Conservation (phyloP, 2,113 vertebrate species). For the Butorides virescens region DNA sequence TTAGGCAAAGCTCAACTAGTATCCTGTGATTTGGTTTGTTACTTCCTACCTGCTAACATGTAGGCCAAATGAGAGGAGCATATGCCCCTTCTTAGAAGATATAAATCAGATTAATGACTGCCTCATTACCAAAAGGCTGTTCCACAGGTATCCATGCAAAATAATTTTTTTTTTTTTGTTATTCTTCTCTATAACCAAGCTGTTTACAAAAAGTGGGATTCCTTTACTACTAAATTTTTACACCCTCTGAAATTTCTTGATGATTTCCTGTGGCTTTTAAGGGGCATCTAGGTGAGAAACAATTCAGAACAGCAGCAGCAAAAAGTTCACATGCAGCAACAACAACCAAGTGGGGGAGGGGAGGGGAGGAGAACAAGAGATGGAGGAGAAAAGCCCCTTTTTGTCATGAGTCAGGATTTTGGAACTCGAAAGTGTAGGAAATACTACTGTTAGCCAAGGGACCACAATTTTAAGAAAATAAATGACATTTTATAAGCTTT, state of each 20-base stretch:
- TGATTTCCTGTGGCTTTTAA: background rate
- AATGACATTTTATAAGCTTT: background rate
- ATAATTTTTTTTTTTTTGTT: background rate
- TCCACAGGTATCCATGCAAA: background rate
- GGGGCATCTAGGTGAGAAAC: background rate
- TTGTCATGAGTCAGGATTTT: background rate
- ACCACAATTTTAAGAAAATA: background rate
- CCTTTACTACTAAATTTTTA: background rate
- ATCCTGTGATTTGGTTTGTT: conserved; percentile 31
- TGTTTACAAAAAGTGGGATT: background rate
- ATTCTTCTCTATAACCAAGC: background rate
- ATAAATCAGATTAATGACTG: background rate
- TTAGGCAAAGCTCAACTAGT: conserved; percentile 10
- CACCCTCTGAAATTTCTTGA: background rate
- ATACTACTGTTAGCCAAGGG: background rate
- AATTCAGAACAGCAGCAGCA: background rate
- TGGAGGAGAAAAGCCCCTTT: background rate
- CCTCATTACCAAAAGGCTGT: background rate
- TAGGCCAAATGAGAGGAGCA: background rate
- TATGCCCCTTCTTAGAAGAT: background rate
- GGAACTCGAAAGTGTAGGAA: background rate
- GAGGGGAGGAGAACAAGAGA: background rate
- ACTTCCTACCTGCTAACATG: background rate
- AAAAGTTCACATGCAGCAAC: background rate
- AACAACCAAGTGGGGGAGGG: fast-evolving